Evolutionary conservation across 1,140 invertebrate genomes (phyloP), one percentile per base, ranked within the genome.

Genomic region (Eufriesea mexicana): DNA sequence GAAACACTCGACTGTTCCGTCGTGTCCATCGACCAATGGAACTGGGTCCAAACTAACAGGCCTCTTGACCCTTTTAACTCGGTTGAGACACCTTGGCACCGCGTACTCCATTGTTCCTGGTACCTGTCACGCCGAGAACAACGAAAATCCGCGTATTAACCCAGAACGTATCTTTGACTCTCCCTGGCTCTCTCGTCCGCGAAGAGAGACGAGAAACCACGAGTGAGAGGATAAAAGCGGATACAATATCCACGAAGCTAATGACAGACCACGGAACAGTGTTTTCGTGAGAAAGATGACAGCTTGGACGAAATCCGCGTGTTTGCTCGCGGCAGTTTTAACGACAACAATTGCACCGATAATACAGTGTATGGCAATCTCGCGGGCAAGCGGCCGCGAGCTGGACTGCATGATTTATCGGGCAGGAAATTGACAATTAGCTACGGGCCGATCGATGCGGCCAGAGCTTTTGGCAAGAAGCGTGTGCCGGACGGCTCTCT

Each of bases 391-490:
- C 54, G 55, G 45, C 42, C 77, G 35, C n/a, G n/a, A n/a, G n/a
- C n/a, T n/a, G n/a, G 47, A 9, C 68, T 73, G 78, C 78, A 64
- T 80, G 78, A 80, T 80, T 73, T 74, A 74, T 80, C 70, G 57
- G 14, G 10, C 45, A 49, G 78, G 78, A 80, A 80, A 80, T 80
- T 80, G 78, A 80, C 78, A 80, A 80, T 80, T 80, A 80, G 78
- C 70, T 62, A 14, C 57, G 47, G 16, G n/a, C 28, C 78, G 78
- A 74, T 74, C 78, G 78, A 80, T 80, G 70, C 23, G 78, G 16
- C 57, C 70, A 73, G 70, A 80, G 78, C 78, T 73, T 80, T 80
- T 80, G 78, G 78, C 78, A 80, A 80, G 78, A 80, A 80, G 78
- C 78, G 78, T 80, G 78, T 54, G 57, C n/a, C 25, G 57, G 78